Evolutionary conservation across 2,113 vertebrate species (phyloP).

Genomic region (Puffinus mauretanicus): DNA sequence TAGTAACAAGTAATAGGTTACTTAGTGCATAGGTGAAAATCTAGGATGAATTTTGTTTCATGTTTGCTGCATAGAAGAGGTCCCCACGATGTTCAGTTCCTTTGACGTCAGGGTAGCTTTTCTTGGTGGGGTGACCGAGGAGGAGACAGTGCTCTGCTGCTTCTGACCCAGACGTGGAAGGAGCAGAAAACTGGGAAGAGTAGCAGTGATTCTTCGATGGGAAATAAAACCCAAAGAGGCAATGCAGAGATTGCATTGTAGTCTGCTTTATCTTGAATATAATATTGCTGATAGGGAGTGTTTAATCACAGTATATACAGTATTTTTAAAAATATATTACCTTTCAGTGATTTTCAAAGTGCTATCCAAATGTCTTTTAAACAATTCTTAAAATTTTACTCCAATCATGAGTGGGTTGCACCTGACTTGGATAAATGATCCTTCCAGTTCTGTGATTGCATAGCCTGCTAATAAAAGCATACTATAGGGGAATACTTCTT

Average conservation of each 20-base stretch:
- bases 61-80: not conserved
- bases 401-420: not conserved
- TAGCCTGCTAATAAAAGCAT: not conserved
- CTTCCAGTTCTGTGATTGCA: not conserved
- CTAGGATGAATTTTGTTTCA: not conserved
- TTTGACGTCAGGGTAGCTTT: not conserved
- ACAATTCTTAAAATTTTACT: not conserved
- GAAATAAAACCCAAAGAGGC: not conserved
- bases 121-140: not conserved
- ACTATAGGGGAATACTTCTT: fast-evolving
- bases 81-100: fast-evolving
- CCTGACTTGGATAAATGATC: not conserved
- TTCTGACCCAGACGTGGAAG: not conserved
- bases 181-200: not conserved
- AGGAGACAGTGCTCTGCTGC: not conserved
- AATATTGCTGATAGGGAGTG: fast-evolving
- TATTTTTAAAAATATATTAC: not conserved
- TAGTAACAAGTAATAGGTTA: not conserved
- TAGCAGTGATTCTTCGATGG: fast-evolving
- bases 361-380: not conserved
- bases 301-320: fast-evolving
- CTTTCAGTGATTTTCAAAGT: not conserved
- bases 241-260: fast-evolving
- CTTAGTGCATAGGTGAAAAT: not conserved
- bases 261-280: not conserved